Percentiles rank a stretch among this genome's conserved stretches.
phyloP scores from a whole-genome alignment of 2,888 invertebrate species.

The Brenthis hecate region DNA sequence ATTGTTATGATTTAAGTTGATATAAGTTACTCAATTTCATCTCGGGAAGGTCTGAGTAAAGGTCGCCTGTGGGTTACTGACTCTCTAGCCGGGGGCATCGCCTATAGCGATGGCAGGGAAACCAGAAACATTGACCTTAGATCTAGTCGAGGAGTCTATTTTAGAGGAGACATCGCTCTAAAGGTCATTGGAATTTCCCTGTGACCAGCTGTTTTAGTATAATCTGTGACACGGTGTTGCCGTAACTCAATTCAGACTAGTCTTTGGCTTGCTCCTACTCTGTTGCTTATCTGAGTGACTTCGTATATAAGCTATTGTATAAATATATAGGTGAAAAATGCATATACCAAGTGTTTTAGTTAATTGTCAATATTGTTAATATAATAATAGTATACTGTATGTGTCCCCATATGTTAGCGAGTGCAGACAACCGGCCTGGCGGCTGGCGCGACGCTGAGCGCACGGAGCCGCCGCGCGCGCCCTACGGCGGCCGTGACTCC shows the following conservation, averaged over 20 bases:
- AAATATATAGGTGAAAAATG: too few species aligned
- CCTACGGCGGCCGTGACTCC: slow-evolving; percentile 77
- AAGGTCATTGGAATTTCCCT: slow-evolving; percentile 83
- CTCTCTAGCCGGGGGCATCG: slow-evolving; percentile 85
- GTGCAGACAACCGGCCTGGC: slow-evolving; percentile 72
- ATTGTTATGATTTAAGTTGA: not conserved
- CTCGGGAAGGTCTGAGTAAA: slow-evolving; percentile 92
- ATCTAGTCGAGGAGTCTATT: slow-evolving; percentile 76
- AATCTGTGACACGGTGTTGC: slow-evolving; percentile 84
- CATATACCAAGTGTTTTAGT: too few species aligned
- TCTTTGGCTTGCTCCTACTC: slow-evolving; percentile 83
- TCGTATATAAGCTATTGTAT: not conserved
- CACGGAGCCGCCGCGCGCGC: slow-evolving; percentile 68
- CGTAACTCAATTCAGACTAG: slow-evolving; percentile 93
- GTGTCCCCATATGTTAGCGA: slow-evolving; percentile 52
- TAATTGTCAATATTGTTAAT: too few species aligned
- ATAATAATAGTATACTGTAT: not conserved
- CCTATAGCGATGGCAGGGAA: slow-evolving; percentile 82
- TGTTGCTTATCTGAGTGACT: slow-evolving; percentile 59
- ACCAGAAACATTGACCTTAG: slow-evolving; percentile 84
- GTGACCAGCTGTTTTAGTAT: slow-evolving; percentile 86
- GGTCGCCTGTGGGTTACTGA: slow-evolving; percentile 65
- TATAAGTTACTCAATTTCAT: slow-evolving; percentile 65
- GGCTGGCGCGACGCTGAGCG: slow-evolving; percentile 79
- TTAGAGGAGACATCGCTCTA: slow-evolving; percentile 70